Conservation (phyloP, 2,797 vertebrate species). For the Rhinophrynus dorsalis region DNA sequence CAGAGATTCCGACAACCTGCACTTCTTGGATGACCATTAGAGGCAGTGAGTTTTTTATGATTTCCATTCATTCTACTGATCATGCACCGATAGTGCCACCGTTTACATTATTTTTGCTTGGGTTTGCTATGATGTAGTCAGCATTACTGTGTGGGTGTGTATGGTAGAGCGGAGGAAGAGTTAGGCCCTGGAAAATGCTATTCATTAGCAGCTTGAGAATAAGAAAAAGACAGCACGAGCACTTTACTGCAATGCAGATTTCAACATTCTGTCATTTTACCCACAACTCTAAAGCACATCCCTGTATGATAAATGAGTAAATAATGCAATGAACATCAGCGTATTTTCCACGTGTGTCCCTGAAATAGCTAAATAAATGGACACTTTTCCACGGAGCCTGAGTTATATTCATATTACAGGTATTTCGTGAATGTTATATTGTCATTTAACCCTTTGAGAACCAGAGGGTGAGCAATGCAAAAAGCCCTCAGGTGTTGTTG, state of each 20-base stretch:
- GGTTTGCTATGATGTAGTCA: no score
- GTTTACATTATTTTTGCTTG: no score
- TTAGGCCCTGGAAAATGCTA: constrained; percentile 1
- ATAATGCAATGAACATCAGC: background rate
- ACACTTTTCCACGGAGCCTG: background rate
- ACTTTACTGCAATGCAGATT: constrained; percentile 25
- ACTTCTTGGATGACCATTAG: no score
- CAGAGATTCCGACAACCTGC: no score
- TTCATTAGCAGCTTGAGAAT: constrained; percentile 35
- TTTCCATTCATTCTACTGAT: no score
- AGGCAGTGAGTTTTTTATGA: no score
- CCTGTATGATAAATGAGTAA: background rate
- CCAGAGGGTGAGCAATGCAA: no score
- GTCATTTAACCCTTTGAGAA: no score
- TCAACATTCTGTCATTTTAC: constrained; percentile 4
- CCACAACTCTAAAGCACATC: constrained; percentile 2
- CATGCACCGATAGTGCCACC: no score
- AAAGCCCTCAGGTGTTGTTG: no score
- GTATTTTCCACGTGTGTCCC: background rate
- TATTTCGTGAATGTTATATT: no score
- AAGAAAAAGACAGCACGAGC: constrained; percentile 3
- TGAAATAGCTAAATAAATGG: background rate
- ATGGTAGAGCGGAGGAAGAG: constrained; percentile 1
- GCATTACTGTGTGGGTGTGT: constrained; percentile 27
- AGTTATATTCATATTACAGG: background rate